These are phyloP conservation scores for Eulemur macaco DNA, from an alignment of 2,113 vertebrate genomes.

Conservation along the genomic window DNA sequence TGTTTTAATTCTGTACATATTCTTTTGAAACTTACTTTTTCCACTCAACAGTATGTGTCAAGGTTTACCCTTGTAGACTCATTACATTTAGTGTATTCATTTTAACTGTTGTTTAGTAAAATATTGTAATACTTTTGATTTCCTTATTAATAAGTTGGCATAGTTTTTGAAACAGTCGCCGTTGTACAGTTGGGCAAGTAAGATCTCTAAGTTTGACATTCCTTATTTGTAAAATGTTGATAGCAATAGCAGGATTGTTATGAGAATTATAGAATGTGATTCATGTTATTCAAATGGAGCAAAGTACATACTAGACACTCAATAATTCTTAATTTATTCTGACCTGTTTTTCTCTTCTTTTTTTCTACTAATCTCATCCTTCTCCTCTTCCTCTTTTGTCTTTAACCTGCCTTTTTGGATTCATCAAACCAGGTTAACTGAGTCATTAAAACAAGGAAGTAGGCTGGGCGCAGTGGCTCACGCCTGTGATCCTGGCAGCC, in stretches of 20 bases:
- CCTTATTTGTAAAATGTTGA: neutral
- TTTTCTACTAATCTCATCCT: neutral
- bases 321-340: neutral
- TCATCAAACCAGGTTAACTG: neutral
- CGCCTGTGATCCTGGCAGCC: too few relatives aligned
- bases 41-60: neutral
- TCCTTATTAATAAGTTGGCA: neutral
- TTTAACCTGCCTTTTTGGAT: neutral
- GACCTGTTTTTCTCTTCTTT: neutral
- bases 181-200: neutral
- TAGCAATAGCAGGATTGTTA: neutral
- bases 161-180: neutral
- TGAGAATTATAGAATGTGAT: neutral
- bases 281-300: neutral
- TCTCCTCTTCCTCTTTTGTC: neutral
- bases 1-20: neutral
- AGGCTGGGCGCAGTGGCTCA: too few relatives aligned
- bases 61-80: neutral
- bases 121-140: neutral
- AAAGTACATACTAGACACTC: neutral
- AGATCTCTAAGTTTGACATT: neutral
- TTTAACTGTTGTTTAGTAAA: neutral
- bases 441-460: neutral
- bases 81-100: neutral
- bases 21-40: conserved; percentile 1